A percentile compares a stretch with the other conserved stretches of the same genome.
These are phyloP conservation scores for Lamellibrachia satsuma DNA, from an alignment of 2,888 invertebrate species.

Conservation along the genomic window DNA sequence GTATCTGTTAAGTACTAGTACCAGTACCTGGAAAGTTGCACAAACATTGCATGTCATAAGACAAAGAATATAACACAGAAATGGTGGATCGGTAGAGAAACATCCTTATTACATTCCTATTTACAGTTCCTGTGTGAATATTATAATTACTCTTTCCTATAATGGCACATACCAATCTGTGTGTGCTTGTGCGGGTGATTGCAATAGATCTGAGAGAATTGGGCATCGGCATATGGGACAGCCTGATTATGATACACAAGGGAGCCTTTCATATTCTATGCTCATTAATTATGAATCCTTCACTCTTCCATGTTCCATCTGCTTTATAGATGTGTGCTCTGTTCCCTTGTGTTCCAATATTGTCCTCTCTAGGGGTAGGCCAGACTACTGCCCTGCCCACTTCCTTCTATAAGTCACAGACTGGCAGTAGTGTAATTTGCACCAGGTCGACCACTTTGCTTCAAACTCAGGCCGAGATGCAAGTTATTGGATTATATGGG, in stretches of 20 bases:
- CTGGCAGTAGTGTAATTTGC: neutral
- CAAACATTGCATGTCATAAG: too few relatives aligned
- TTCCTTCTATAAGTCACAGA: neutral
- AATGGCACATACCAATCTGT: neutral
- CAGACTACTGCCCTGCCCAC: neutral
- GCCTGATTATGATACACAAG: neutral
- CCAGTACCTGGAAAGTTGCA: too few relatives aligned
- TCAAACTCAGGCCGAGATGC: neutral
- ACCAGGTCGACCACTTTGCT: neutral
- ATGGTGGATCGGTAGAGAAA: neutral
- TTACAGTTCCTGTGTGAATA: neutral
- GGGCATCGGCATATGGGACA: neutral
- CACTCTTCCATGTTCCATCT: neutral
- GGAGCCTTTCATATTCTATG: constrained; percentile 10
- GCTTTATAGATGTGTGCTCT: neutral
- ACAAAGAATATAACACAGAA: too few relatives aligned
- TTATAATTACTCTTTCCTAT: neutral
- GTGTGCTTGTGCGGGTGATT: constrained; percentile 1
- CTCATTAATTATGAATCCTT: neutral
- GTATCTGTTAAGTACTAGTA: too few relatives aligned
- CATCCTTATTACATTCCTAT: neutral
- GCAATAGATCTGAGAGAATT: neutral
- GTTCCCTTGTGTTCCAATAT: neutral
- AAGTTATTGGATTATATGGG: constrained; percentile 4
- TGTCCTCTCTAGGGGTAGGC: neutral